Evolutionary conservation across 2,888 invertebrate genomes (phyloP), one percentile per base, ranked within the genome.

Genomic region (Notodonta ziczac): DNA sequence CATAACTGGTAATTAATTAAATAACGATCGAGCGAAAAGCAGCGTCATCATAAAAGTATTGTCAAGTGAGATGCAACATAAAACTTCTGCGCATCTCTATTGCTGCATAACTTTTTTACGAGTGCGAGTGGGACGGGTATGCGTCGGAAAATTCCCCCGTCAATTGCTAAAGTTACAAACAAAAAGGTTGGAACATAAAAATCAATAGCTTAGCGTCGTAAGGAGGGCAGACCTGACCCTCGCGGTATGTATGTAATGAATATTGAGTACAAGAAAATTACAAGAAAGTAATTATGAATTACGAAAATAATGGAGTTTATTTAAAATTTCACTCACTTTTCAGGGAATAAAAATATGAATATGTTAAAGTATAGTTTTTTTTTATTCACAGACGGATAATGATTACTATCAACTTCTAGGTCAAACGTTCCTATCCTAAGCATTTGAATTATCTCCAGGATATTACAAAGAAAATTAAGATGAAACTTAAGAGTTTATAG

Each of bases 111-210:
- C 53, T 66, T 74, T 57, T 55, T 14, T 35, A 7, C 16, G 42
- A 16, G 85, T 61, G 81, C 44, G 77, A 86, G 77, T n/a, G 83
- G 82, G 87, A 85, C 55, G 50, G 74, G 39, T 24, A 52, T 61
- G 73, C 24, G 57, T 71, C 68, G 70, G 70, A 57, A 69, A 71
- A 72, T 66, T 74, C 70, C 70, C 70, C 74, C 72, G 44, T 24
- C 60, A 66, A 55, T 63, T 57, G 60, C 67, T 78, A 82, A 84
- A 81, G 82, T 86, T 83, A 77, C 78, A 81, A 83, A 84, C 82
- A 82, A 84, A 79, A 44, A 84, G 81, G 77, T 75, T 69, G 76
- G 73, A 80, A 83, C 80, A 80, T 80, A 81, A 83, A 87, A 89
- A 89, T 90, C 89, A 81, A 90, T 89, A 89, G 16, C 56, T 12